phyloP scores from a whole-genome alignment of 2,888 invertebrate species.

The Linnaemya tessellans region DNA sequence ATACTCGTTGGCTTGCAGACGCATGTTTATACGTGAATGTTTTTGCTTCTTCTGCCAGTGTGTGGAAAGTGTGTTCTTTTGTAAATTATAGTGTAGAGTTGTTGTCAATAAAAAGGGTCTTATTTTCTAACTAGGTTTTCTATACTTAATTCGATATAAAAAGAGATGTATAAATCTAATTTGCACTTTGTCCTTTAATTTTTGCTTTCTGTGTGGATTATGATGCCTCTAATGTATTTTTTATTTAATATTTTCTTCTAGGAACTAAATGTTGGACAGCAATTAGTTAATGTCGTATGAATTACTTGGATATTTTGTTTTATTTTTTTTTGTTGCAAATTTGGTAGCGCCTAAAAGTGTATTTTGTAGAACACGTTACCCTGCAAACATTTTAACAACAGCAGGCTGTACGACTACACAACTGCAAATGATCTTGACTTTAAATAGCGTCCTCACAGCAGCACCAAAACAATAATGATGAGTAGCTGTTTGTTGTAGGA shows the following conservation, averaged over 20 bases:
- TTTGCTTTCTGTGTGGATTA: constrained; percentile 18
- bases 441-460: too few relatives aligned
- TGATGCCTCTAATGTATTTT: constrained; percentile 24
- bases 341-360: too few relatives aligned
- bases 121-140: constrained; percentile 9
- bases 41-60: background rate
- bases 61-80: constrained; percentile 54
- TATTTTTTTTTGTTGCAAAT: background rate
- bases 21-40: constrained; percentile 8
- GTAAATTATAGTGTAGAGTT: constrained; percentile 71
- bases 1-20: constrained; percentile 1
- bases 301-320: background rate
- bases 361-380: too few relatives aligned
- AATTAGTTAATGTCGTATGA: constrained; percentile 15
- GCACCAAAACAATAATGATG: too few relatives aligned
- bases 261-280: constrained; percentile 1
- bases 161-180: constrained; percentile 61
- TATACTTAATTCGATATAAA: constrained; percentile 62
- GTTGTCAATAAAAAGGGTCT: constrained; percentile 60
- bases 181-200: constrained; percentile 59
- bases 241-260: constrained; percentile 5
- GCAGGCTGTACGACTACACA: too few relatives aligned
- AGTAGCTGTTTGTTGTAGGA: too few relatives aligned
- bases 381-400: too few relatives aligned
- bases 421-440: too few relatives aligned